Conservation (phyloP, 2,888 invertebrate genomes). For the Erynnis tages region DNA sequence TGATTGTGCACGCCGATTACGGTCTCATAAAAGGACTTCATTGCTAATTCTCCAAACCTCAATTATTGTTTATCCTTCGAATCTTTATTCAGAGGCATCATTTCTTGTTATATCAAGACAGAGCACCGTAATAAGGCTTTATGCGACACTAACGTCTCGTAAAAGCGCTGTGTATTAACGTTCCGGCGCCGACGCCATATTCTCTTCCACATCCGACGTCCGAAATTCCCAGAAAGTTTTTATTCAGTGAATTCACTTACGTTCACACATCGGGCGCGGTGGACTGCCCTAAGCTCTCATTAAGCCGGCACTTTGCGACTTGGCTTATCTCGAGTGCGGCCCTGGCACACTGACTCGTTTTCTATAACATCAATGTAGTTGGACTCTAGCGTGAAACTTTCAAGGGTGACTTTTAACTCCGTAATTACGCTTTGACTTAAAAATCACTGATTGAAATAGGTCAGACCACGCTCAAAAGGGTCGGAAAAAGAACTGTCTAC, state of each 20-base stretch:
- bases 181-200: neutral
- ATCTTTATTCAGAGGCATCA: neutral
- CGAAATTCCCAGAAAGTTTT: conserved; percentile 28
- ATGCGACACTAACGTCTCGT: conserved; percentile 13
- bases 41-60: neutral
- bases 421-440: conserved; percentile 26
- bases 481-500: neutral
- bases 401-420: conserved; percentile 22
- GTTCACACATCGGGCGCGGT: conserved; percentile 31
- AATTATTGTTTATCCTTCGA: neutral
- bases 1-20: too few relatives aligned
- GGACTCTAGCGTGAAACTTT: conserved; percentile 13
- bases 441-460: conserved; percentile 23
- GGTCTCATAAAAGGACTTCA: too few relatives aligned
- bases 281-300: conserved; percentile 48
- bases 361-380: conserved; percentile 29
- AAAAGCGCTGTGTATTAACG: conserved; percentile 6
- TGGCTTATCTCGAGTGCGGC: conserved; percentile 52
- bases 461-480: conserved; percentile 12
- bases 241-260: conserved; percentile 40
- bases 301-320: conserved; percentile 44
- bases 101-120: conserved; percentile 9
- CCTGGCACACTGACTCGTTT: conserved; percentile 62
- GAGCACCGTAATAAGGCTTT: conserved; percentile 18
- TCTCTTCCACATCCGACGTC: conserved; percentile 10